These are phyloP conservation scores for Betta splendens DNA, from an alignment of 2,797 vertebrate genomes.

Conservation along the genomic window DNA sequence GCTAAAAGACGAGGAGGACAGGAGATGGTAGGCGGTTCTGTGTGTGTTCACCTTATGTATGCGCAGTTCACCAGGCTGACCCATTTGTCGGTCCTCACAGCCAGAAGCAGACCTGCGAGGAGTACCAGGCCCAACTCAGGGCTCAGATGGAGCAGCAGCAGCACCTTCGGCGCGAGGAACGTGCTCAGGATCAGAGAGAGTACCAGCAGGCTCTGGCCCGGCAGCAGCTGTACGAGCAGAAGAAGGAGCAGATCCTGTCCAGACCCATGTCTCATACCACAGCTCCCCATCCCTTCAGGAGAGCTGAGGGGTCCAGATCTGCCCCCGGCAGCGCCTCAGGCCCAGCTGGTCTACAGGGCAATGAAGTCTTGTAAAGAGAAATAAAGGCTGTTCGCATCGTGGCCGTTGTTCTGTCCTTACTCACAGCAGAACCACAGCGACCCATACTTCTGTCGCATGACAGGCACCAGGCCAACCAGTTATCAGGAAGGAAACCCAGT, in stretches of 20 bases:
- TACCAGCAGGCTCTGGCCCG: conserved; percentile 54
- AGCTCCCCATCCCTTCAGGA: conserved; percentile 80
- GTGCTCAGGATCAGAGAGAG: conserved; percentile 75
- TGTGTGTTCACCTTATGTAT: neutral
- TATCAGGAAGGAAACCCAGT: too few relatives aligned
- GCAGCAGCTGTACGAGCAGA: conserved; percentile 74
- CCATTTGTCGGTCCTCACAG: conserved; percentile 61
- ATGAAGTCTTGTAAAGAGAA: too few relatives aligned
- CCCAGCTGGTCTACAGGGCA: too few relatives aligned
- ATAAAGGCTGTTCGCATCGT: neutral
- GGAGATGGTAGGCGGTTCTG: conserved; percentile 72
- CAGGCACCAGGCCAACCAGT: too few relatives aligned
- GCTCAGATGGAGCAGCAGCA: conserved; percentile 81
- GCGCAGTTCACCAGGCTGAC: neutral
- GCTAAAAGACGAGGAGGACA: conserved; percentile 74
- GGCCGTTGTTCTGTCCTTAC: neutral
- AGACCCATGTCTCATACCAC: conserved; percentile 26
- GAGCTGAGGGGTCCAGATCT: conserved; percentile 31
- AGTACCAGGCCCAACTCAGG: conserved; percentile 81
- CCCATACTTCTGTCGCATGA: too few relatives aligned
- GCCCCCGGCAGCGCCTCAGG: neutral
- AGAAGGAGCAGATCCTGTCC: conserved; percentile 75
- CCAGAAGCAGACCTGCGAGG: conserved; percentile 53
- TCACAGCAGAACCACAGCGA: too few relatives aligned
- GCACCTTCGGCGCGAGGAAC: conserved; percentile 53